Base-by-base conservation (phyloP, 2,888 invertebrate species). In the Rugalucina vietnamica region DNA sequence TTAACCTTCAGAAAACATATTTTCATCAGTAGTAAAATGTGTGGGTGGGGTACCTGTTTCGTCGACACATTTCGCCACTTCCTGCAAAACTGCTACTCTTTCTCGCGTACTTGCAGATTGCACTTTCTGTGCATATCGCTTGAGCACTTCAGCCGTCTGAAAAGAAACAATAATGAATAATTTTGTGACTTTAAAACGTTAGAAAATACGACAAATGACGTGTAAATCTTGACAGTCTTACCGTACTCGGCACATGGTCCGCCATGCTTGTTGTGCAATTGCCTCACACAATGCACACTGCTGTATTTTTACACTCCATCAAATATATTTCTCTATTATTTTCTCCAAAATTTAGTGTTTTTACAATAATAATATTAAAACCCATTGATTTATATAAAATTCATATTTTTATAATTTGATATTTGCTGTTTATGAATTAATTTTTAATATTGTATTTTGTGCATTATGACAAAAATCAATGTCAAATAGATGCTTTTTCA, bases 231-330 rank as follows among this genome's bases (percentile, higher is more conserved):
- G 76, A 54, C 72, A 79, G 82, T n/a, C 90, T 86, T 88, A 90
- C 91, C 86, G 90, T 89, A 81, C 85, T 78, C 81, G 87, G 87
- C 89, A 87, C 91, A 89, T 89, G 88, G 85, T 90, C 93, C 91
- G 92, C 92, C 91, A 92, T 92, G 90, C 88, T 92, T 90, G 91
- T 93, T 90, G 92, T 92, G 92, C 92, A 92, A 92, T 90, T n/a
- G 34, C 36, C 32, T 65, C 18, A 18, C 65, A 24, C 65, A 18
- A 65, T 65, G 65, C 34, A 10, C 34, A 29, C 24, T 27, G n/a
- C n/a, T n/a, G n/a, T n/a, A n/a, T n/a, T n/a, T n/a, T n/a, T n/a
- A n/a, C n/a, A n/a, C n/a, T n/a, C n/a, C n/a, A n/a, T n/a, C n/a
- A n/a, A n/a, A n/a, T n/a, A n/a, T n/a, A n/a, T n/a, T n/a, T n/a